Base-by-base conservation (phyloP, 2,113 vertebrate species). In the Anser cygnoides region DNA sequence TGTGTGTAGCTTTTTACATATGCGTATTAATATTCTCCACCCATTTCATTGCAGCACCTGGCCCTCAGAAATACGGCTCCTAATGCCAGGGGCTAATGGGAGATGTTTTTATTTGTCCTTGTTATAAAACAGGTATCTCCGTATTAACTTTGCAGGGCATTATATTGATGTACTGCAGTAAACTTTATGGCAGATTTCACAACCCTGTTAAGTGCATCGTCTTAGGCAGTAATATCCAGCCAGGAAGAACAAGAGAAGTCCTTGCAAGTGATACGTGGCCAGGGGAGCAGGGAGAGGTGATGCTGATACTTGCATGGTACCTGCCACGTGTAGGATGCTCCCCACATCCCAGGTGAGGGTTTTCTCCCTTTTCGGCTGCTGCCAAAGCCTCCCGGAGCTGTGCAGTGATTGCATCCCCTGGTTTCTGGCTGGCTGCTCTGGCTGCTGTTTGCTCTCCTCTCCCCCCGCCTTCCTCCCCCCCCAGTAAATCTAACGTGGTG, bases 151-250 rank as follows among this genome's bases (percentile, higher is more conserved):
- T 92, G 87, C 92, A 90, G 82, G 87, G 89, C 95, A 90, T 96
- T 96, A 87, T 91, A 95, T 95, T 97, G 96, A 97, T 96, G 95
- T 78, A 89, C 73, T 57, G 57, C 71, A 79, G 81, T 97, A 97
- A 97, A 97, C 55, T 94, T 96, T 96, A 97, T 46, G 84, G 92
- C 80, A 92, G 79, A 95, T 96, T 97, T 97, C 96, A 97, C 96
- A 95, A 46, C 87, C 94, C 89, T 92, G 88, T 96, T 96, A 97
- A 96, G 93, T 92, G 87, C 75, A 76, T 90, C 90, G 13, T 90
- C 84, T 92, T 83, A 72, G 78, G 35, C 39, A 57, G 54, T 87
- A 87, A 93, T 61, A 86, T 49, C 62, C 76, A 55, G 39, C 72
- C 79, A 81, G 76, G 71, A 92, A 93, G 73, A 86, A 86, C 61